Percentiles rank a stretch among this genome's conserved stretches.
These are phyloP conservation scores for Heterohyrax brucei DNA, from an alignment of 2,797 vertebrate genomes.

Conservation along the genomic window DNA sequence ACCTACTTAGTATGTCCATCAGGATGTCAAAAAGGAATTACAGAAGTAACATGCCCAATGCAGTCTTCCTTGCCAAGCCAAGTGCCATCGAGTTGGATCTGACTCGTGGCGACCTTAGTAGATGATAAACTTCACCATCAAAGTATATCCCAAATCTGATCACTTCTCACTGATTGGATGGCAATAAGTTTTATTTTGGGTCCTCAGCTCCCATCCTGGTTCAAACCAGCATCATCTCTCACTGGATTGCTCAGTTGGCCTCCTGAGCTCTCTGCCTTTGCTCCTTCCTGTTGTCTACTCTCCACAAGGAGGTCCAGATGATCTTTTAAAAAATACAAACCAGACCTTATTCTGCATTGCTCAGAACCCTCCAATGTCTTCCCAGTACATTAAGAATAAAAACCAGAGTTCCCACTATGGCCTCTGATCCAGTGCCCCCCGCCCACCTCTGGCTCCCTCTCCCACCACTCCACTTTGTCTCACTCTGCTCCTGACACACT, in stretches of 20 bases:
- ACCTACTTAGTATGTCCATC: background rate
- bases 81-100: too few relatives aligned
- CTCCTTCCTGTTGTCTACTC: background rate
- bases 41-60: background rate
- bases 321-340: background rate
- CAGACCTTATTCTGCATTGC: background rate
- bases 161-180: too few relatives aligned
- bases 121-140: background rate
- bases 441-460: too few relatives aligned
- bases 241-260: fast-evolving
- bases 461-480: fast-evolving
- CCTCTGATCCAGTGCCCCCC: background rate
- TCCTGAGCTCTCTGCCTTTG: background rate
- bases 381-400: background rate
- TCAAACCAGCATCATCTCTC: fast-evolving
- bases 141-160: background rate
- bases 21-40: background rate
- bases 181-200: too few relatives aligned
- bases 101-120: too few relatives aligned
- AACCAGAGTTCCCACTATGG: background rate
- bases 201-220: background rate
- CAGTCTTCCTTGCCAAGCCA: background rate
- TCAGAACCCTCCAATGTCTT: background rate
- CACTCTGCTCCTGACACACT: background rate
- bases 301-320: background rate